These are phyloP conservation scores for Deilephila porcellus DNA, from an alignment of 2,888 invertebrate species.

Conservation along the genomic window DNA sequence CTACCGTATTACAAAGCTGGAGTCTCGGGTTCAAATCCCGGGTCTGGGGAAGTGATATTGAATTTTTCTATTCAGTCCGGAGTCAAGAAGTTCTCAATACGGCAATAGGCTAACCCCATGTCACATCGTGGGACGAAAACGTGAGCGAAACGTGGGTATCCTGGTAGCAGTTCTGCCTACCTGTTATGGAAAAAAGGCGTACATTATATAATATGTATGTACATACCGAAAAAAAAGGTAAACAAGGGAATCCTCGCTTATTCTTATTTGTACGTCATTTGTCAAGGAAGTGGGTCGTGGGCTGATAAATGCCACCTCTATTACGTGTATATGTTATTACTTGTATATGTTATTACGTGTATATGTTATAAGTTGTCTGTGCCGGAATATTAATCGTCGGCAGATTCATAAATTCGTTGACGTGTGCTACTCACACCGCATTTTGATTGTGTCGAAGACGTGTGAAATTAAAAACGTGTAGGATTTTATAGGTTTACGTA, in stretches of 20 bases:
- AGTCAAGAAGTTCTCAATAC: too few relatives aligned
- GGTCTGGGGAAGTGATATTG: too few relatives aligned
- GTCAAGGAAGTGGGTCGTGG: constrained; percentile 12
- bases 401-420: constrained; percentile 7
- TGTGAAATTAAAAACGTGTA: not conserved
- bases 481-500: not conserved
- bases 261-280: constrained; percentile 11
- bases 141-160: too few relatives aligned
- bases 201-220: too few relatives aligned
- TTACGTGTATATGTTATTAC: constrained; percentile 2
- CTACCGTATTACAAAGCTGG: too few relatives aligned
- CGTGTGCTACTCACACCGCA: not conserved
- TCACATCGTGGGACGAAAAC: too few relatives aligned
- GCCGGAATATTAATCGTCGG: constrained; percentile 8
- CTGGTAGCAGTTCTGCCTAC: too few relatives aligned
- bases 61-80: too few relatives aligned
- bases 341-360: constrained; percentile 12
- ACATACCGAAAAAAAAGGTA: not conserved
- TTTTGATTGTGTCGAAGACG: not conserved
- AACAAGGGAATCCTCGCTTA: not conserved
- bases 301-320: constrained; percentile 16
- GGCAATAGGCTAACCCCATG: too few relatives aligned
- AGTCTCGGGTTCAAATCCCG: too few relatives aligned
- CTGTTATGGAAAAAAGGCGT: too few relatives aligned
- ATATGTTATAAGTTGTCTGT: constrained; percentile 5